Evolutionary conservation across 2,888 invertebrate species (phyloP).

Genomic region (Diplolepis rosae): DNA sequence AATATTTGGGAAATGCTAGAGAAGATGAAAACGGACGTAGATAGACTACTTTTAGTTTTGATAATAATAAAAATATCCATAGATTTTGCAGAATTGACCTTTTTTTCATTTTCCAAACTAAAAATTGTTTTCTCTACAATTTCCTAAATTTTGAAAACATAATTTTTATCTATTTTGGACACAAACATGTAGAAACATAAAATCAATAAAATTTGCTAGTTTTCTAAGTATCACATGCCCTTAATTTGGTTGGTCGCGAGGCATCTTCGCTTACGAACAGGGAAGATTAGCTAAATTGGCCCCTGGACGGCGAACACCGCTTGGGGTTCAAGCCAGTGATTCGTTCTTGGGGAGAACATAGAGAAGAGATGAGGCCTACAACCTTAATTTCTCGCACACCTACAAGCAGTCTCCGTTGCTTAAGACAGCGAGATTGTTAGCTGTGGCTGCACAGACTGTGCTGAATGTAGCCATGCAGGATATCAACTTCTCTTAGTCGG

Average conservation of each 20-base stretch:
- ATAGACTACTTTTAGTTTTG: no score
- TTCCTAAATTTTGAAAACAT: no score
- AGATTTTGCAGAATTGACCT: no score
- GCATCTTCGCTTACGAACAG: conserved; percentile 49
- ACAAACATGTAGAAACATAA: no score
- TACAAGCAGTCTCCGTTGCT: conserved; percentile 32
- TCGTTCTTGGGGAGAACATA: conserved; percentile 52
- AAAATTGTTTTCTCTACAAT: no score
- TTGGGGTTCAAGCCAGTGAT: conserved; percentile 49
- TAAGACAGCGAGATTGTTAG: conserved; percentile 50
- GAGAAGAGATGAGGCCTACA: conserved; percentile 45
- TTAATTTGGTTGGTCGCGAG: conserved; percentile 49
- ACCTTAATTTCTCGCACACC: conserved; percentile 49
- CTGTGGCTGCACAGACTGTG: conserved; percentile 48
- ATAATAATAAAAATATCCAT: no score
- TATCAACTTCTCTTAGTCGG: conserved; percentile 70
- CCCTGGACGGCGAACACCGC: conserved; percentile 48
- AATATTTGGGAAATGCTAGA: no score
- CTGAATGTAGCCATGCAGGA: conserved; percentile 56
- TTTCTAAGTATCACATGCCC: no score
- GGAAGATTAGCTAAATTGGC: conserved; percentile 65
- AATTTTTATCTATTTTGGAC: no score
- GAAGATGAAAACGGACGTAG: no score
- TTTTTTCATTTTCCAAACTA: no score
- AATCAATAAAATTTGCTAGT: no score